phyloP scores from a whole-genome alignment of 2,113 vertebrate genomes.

The Eidolon helvum region DNA sequence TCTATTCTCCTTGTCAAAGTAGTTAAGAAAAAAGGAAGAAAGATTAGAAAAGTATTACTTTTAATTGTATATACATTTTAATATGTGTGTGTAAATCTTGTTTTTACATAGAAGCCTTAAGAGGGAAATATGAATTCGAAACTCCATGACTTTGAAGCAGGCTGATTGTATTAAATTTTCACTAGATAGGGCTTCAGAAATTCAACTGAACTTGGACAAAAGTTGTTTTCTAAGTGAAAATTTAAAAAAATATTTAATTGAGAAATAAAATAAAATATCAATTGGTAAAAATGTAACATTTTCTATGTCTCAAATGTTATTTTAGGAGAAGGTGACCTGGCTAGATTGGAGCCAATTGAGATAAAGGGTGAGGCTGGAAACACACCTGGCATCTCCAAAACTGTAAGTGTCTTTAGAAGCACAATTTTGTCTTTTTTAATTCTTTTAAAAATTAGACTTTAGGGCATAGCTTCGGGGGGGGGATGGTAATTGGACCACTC shows the following conservation, averaged over 20 bases:
- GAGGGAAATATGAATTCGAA: not conserved
- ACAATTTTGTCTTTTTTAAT: not conserved
- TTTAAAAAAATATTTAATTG: slow-evolving; percentile 21
- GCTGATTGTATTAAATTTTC: not conserved
- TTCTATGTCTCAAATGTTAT: not conserved
- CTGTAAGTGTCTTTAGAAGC: not conserved
- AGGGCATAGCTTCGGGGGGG: not conserved
- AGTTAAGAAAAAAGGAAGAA: not conserved
- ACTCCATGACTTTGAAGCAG: not conserved
- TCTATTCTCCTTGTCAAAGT: not conserved
- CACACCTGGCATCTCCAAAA: not conserved
- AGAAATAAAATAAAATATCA: slow-evolving; percentile 44
- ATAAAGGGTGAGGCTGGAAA: not conserved
- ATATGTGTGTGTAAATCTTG: not conserved
- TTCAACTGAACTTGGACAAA: not conserved
- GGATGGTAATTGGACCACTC: not conserved
- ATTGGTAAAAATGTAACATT: not conserved
- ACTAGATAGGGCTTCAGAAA: slow-evolving; percentile 11
- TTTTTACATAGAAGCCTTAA: not conserved
- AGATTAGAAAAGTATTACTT: not conserved
- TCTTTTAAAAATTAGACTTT: slow-evolving; percentile 25
- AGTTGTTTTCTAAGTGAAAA: slow-evolving; percentile 7
- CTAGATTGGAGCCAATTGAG: not conserved
- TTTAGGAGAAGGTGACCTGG: slow-evolving; percentile 49
- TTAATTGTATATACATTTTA: not conserved